Conservation (phyloP, 2,888 invertebrate genomes). For the Lasioglossum pauxillum region DNA sequence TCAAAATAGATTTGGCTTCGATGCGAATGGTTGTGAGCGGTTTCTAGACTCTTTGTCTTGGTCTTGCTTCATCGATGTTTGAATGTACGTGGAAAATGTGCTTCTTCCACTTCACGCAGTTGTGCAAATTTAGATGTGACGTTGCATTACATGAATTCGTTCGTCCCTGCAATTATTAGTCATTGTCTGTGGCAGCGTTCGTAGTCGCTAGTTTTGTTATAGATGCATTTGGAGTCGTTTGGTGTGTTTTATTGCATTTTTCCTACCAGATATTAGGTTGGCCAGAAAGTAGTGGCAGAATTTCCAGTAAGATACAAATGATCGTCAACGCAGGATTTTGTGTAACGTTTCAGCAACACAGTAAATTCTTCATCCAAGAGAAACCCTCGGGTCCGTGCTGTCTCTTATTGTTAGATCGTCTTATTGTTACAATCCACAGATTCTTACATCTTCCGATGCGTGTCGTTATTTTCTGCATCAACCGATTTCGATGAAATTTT, state of each 20-base stretch:
- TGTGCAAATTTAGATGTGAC: neutral
- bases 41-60: constrained; percentile 4
- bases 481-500: too few species aligned
- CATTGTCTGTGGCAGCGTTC: neutral
- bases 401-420: too few species aligned
- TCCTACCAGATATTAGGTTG: neutral
- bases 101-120: neutral
- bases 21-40: constrained; percentile 6
- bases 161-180: neutral
- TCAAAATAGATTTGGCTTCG: constrained; percentile 63
- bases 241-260: neutral
- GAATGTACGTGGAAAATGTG: constrained; percentile 31
- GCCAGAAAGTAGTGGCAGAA: neutral
- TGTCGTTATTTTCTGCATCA: too few species aligned
- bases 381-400: too few species aligned
- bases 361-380: too few species aligned
- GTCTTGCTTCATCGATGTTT: constrained; percentile 25
- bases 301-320: neutral
- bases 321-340: too few species aligned
- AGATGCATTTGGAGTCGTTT: neutral
- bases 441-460: too few species aligned
- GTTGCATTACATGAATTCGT: neutral
- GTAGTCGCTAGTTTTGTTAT: neutral
- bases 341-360: too few species aligned
- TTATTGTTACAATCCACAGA: too few species aligned